Conservation (phyloP, 2,797 vertebrate species). For the Meriones psammophilus region DNA sequence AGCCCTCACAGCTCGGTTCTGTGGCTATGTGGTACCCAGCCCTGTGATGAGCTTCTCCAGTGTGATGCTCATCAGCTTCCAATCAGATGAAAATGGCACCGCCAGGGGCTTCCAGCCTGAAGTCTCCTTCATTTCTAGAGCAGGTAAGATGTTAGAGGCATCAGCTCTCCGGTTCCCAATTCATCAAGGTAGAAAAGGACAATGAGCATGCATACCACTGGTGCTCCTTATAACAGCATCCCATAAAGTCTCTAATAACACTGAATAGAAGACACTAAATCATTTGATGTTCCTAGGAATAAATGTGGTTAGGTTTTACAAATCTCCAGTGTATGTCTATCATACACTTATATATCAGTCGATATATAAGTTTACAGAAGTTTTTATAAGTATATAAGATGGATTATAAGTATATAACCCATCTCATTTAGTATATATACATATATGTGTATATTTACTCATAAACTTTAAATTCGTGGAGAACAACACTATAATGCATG, state of each 20-base stretch:
- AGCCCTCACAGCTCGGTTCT: constrained; percentile 87
- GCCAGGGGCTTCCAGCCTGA: constrained; percentile 90
- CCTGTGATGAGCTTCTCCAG: constrained; percentile 89
- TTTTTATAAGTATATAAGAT: too few species aligned
- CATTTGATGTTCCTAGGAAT: not conserved
- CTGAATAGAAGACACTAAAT: not conserved
- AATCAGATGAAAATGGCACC: constrained; percentile 88
- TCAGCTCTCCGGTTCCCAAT: not conserved
- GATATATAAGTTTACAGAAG: not conserved
- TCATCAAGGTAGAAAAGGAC: not conserved
- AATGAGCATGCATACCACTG: fast-evolving
- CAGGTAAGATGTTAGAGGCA: constrained; percentile 86
- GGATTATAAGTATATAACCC: not conserved
- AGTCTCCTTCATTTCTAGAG: constrained; percentile 88
- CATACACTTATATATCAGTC: too few species aligned
- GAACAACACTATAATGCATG: too few species aligned
- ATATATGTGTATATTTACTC: not conserved
- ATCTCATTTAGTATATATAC: not conserved
- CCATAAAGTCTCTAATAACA: not conserved
- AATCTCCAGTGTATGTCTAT: not conserved
- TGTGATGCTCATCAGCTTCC: constrained; percentile 91
- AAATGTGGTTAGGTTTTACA: not conserved
- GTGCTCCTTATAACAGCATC: not conserved
- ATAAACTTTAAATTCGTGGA: not conserved
- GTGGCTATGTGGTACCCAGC: constrained; percentile 87